Base-by-base conservation (phyloP, 2,113 vertebrate species). In the Himantopus leucocephalus region DNA sequence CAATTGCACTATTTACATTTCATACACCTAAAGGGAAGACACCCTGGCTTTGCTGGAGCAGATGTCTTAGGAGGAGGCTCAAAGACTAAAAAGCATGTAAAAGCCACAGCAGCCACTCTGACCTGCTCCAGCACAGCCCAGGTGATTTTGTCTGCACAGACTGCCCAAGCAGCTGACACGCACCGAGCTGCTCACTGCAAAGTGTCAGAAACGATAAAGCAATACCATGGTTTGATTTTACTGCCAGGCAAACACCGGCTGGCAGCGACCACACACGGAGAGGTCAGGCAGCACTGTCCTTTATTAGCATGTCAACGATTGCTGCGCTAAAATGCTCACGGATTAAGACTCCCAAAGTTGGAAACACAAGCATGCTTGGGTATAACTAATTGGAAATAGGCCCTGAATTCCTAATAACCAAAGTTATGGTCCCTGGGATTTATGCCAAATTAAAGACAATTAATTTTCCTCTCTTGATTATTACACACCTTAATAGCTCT, bases 361-460 rank as follows among this genome's bases (percentile, higher is more conserved):
- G 71, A 43, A 79, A 67, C 4, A 4, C 1, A 4, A 88, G 85
- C 55, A 29, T 92, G 83, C 72, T 45, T 72, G 58, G 80, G 34
- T 88, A 72, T 59, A 96, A 66, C 92, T 94, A 97, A 97, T 96
- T 77, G 78, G 94, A 96, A 96, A 97, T 84, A 95, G 85, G 90
- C 58, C 87, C 92, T 93, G 96, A 97, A 98, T 98, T 97, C 95
- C 75, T 98, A 94, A 97, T 96, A 97, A 86, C 30, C 80, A 84
- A 85, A 97, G 83, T 93, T 96, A 94, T 47, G 78, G 94, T 97
- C 96, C 97, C 97, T 96, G 98, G 97, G 97, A 98, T 97, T 97
- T 96, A 96, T 45, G 97, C 97, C 98, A 98, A 98, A 98, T 98
- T 98, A 98, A 98, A 97, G 98, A 98, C 97, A 98, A 98, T 98